Percentiles rank a stretch among this genome's conserved stretches.
Conservation (phyloP, 2,797 vertebrate genomes). For the Spinus olivaceus region DNA sequence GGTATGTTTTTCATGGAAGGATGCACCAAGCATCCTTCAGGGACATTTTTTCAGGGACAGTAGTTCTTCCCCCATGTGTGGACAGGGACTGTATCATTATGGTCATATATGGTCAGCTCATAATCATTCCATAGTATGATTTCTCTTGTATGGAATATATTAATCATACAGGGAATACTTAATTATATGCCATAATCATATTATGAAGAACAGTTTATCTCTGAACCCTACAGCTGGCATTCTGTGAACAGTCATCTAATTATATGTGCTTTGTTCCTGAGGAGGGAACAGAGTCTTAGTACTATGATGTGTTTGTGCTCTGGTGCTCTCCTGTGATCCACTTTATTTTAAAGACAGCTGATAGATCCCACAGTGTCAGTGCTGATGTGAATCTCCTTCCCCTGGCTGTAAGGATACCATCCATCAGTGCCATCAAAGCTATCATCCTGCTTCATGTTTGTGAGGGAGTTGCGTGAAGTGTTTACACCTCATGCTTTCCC, state of each 20-base stretch:
- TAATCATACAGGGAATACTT: not conserved
- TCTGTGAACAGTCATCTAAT: not conserved
- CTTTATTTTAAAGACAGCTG: slow-evolving; percentile 16
- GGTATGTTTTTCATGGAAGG: not conserved
- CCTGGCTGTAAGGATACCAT: slow-evolving; percentile 29
- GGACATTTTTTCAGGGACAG: not conserved
- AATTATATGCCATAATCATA: not conserved
- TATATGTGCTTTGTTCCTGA: not conserved
- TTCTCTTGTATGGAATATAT: not conserved
- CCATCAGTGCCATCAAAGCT: slow-evolving; percentile 45
- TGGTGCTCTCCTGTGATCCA: not conserved
- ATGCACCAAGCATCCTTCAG: not conserved
- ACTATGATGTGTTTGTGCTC: not conserved
- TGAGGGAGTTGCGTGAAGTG: not conserved
- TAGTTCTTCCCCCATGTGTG: not conserved
- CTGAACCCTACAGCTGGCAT: not conserved
- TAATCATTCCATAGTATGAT: not conserved
- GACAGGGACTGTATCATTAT: not conserved
- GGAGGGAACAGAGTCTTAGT: not conserved
- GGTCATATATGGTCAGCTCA: not conserved
- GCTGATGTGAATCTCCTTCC: slow-evolving; percentile 4
- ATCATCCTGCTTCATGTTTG: not conserved
- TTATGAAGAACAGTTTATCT: not conserved
- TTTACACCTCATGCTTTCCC: slow-evolving; percentile 33
- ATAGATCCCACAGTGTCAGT: not conserved